phyloP scores from a whole-genome alignment of 2,888 invertebrate species.

The Neoitamus cyanurus region DNA sequence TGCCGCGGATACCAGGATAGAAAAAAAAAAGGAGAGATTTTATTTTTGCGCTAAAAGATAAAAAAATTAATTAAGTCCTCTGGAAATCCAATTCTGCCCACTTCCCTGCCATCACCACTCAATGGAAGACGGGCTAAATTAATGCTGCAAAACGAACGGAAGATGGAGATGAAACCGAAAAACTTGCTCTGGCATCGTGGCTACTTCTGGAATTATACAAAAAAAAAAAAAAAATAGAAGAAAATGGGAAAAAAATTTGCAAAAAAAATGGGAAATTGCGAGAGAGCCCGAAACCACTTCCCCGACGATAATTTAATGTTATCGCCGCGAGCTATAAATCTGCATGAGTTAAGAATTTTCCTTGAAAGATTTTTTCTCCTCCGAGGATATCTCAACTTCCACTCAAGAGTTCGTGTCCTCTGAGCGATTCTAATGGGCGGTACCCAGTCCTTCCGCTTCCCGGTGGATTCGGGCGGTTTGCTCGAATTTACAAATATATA shows the following conservation, averaged over 20 bases:
- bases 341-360: constrained; percentile 57
- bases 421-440: constrained; percentile 4
- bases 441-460: neutral
- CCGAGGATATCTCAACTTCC: constrained; percentile 38
- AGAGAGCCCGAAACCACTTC: constrained; percentile 43
- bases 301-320: constrained; percentile 59
- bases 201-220: neutral
- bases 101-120: neutral
- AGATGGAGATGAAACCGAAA: constrained; percentile 45
- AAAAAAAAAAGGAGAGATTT: neutral
- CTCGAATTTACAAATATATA: neutral
- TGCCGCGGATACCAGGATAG: neutral
- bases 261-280: neutral
- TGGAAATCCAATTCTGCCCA: constrained; percentile 29
- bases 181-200: constrained; percentile 7
- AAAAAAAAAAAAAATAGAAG: neutral
- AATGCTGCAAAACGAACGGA: constrained; percentile 42
- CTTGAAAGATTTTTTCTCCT: constrained; percentile 30
- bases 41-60: neutral
- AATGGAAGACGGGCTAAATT: constrained; percentile 24
- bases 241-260: neutral
- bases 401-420: constrained; percentile 31
- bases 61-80: constrained; percentile 45
- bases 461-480: neutral
- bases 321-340: constrained; percentile 59